These are phyloP conservation scores for Desmophyllum pertusum DNA, from an alignment of 92 coral and sea anemone genomes.

Conservation along the genomic window DNA sequence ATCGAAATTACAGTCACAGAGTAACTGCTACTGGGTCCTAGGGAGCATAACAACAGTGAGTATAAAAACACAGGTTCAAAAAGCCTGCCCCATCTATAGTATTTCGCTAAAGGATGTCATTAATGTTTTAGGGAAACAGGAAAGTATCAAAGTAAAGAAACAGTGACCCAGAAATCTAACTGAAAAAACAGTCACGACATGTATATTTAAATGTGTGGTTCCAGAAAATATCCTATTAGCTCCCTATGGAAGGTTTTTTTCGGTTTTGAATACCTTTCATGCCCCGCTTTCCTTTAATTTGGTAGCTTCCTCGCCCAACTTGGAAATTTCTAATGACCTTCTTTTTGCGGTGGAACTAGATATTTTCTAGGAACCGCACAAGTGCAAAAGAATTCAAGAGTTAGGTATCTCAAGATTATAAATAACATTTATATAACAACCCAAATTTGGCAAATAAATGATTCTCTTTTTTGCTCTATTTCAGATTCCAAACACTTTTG, in stretches of 20 bases:
- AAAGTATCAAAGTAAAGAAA: no score
- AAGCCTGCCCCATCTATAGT: not conserved
- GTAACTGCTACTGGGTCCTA: not conserved
- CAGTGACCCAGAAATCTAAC: no score
- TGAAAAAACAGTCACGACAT: no score
- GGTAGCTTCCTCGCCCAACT: not conserved
- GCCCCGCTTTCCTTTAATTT: not conserved
- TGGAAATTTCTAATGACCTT: no score
- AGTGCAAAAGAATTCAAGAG: not conserved
- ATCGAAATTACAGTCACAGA: slow-evolving; percentile 22
- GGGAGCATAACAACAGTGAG: slow-evolving; percentile 27
- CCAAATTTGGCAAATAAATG: not conserved
- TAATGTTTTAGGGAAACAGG: no score
- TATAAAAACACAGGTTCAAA: not conserved
- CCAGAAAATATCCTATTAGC: no score
- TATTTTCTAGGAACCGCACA: no score
- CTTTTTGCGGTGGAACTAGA: no score
- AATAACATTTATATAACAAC: no score
- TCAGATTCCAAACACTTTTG: slow-evolving; percentile 38
- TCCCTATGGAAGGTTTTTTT: no score
- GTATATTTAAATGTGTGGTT: no score
- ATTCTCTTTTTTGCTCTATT: not conserved
- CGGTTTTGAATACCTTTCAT: no score
- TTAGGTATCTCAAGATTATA: not conserved
- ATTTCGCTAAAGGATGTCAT: not conserved